Conservation (phyloP, 1,140 invertebrate species). For the Pogonognathellus flavescens region DNA sequence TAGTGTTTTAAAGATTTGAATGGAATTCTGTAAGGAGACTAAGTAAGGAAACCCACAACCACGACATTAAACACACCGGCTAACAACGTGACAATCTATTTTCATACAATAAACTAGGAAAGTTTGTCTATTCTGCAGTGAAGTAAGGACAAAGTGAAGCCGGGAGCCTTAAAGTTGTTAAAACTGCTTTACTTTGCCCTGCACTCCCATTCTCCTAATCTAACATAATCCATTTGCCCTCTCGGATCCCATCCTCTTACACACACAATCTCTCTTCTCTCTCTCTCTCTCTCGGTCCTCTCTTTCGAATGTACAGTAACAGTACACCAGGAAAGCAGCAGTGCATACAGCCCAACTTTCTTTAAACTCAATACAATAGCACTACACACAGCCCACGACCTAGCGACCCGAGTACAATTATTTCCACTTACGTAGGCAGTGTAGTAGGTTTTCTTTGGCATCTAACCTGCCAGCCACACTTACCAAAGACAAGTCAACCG, state of each 20-base stretch:
- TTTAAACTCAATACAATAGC: constrained; percentile 26
- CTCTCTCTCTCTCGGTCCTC: too few relatives aligned
- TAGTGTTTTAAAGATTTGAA: too few relatives aligned
- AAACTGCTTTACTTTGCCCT: constrained; percentile 42
- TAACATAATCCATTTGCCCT: constrained; percentile 46
- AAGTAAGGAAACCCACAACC: constrained; percentile 13
- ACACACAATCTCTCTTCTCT: constrained; percentile 22
- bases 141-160: constrained; percentile 29
- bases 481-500: not conserved
- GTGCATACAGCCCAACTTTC: constrained; percentile 9
- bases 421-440: constrained; percentile 15
- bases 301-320: too few relatives aligned
- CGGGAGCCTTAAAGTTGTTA: constrained; percentile 46
- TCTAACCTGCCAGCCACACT: not conserved
- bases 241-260: constrained; percentile 27
- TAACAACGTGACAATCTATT: constrained; percentile 47
- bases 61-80: constrained; percentile 43
- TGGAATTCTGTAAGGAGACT: not conserved
- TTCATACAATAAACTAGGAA: constrained; percentile 36
- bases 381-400: not conserved
- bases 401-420: not conserved
- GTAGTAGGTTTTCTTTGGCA: not conserved
- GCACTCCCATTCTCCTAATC: constrained; percentile 49
- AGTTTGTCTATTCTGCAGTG: constrained; percentile 10
- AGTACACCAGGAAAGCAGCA: too few relatives aligned